Evolutionary conservation across 1,140 invertebrate species (phyloP).

Genomic region (Drosophila insularis): DNA sequence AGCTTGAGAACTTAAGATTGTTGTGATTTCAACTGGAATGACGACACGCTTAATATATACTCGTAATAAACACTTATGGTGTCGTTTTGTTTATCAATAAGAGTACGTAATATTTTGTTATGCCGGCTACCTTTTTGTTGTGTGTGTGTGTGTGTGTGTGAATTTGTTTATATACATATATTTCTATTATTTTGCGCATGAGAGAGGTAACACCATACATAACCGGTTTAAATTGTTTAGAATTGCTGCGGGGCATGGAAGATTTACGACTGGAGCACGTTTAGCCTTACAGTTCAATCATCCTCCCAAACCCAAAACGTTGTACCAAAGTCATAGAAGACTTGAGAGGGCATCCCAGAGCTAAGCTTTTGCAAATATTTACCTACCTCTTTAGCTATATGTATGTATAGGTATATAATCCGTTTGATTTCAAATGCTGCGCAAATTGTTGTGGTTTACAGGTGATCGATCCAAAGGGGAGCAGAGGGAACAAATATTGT

Average conservation of each 20-base stretch:
- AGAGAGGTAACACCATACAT: slow-evolving; percentile 26
- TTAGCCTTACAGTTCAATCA: neutral
- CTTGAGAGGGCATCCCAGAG: too few relatives aligned
- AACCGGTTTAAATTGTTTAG: slow-evolving; percentile 50
- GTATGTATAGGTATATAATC: neutral
- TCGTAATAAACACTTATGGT: neutral
- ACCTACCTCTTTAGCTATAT: slow-evolving; percentile 1
- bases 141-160: neutral
- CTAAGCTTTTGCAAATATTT: slow-evolving; percentile 17
- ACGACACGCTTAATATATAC: neutral
- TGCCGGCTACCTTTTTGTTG: slow-evolving; percentile 23
- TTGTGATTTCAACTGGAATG: slow-evolving; percentile 1
- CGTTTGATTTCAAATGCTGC: slow-evolving; percentile 26
- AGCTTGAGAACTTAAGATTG: neutral
- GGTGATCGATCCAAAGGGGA: neutral
- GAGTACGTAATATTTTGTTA: slow-evolving; percentile 34
- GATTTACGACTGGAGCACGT: neutral
- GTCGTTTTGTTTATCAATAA: slow-evolving; percentile 52
- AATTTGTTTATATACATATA: neutral
- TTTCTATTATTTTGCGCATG: slow-evolving; percentile 14
- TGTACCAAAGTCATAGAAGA: neutral
- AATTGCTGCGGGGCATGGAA: slow-evolving; percentile 28
- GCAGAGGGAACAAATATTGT: neutral
- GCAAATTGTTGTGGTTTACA: slow-evolving; percentile 20
- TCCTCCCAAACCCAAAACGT: neutral